Conservation (phyloP, 2,888 invertebrate genomes). For the Pseudococcus longispinus region DNA sequence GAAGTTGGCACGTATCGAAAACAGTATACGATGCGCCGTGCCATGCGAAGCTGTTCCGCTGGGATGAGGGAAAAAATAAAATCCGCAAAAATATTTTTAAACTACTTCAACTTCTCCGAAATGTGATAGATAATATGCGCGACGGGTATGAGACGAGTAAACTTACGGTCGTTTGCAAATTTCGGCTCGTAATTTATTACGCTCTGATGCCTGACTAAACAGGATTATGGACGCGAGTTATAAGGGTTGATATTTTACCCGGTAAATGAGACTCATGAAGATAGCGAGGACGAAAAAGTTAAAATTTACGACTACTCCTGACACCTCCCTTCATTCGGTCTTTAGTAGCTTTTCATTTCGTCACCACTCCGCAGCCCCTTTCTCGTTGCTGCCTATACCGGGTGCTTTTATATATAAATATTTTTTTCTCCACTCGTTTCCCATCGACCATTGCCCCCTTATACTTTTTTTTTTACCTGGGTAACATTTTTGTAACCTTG, state of each 20-base stretch:
- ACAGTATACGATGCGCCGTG: not conserved
- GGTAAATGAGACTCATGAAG: conserved; percentile 48
- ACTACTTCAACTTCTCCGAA: conserved; percentile 7
- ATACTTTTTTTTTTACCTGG: not conserved
- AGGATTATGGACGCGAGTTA: conserved; percentile 50
- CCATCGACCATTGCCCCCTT: not conserved
- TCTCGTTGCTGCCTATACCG: not conserved
- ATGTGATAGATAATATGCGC: conserved; percentile 41
- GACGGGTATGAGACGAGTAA: conserved; percentile 47
- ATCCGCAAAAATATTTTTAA: conserved; percentile 35
- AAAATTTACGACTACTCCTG: conserved; percentile 49
- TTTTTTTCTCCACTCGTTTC: not conserved
- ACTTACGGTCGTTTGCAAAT: conserved; percentile 47
- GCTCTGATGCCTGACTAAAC: conserved; percentile 51
- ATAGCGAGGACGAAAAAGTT: conserved; percentile 51
- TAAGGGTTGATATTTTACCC: conserved; percentile 51
- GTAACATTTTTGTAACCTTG: conserved; percentile 7
- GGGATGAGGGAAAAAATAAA: not conserved
- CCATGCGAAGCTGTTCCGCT: not conserved
- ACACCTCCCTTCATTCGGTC: conserved; percentile 33
- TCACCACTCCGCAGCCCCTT: not conserved
- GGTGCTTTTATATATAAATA: not conserved
- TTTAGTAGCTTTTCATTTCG: conserved; percentile 26
- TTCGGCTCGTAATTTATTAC: conserved; percentile 52
- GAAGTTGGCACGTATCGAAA: conserved; percentile 29